Percentiles rank a stretch among this genome's conserved stretches.
Conservation (phyloP, 2,797 vertebrate genomes). For the Pseudochaenichthys georgianus region DNA sequence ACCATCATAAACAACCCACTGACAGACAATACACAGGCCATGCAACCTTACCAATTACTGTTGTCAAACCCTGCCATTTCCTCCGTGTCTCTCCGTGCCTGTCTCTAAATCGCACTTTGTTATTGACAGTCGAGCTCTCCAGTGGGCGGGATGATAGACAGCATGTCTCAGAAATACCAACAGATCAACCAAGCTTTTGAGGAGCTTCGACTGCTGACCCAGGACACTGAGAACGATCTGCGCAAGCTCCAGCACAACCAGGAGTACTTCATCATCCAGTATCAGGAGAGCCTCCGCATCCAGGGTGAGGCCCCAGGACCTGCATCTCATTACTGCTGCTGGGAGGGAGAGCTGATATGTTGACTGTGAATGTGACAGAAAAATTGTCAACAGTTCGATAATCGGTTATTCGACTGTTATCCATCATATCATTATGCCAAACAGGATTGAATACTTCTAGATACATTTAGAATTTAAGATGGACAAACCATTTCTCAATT, state of each 20-base stretch:
- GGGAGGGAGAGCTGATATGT: not conserved
- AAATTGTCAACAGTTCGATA: not conserved
- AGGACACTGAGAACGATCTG: conserved; percentile 95
- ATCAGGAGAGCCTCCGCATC: conserved; percentile 96
- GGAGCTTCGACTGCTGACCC: conserved; percentile 89
- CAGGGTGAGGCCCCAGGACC: conserved; percentile 88
- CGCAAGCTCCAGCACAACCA: conserved; percentile 98
- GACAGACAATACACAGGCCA: conserved; percentile 23
- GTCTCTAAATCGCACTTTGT: conserved; percentile 35
- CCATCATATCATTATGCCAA: not conserved
- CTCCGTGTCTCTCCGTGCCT: not conserved
- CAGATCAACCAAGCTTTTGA: conserved; percentile 95
- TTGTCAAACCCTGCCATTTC: conserved; percentile 12
- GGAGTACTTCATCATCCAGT: conserved; percentile 99
- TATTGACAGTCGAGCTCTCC: conserved; percentile 89
- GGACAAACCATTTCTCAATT: not conserved
- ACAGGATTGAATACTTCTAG: not conserved
- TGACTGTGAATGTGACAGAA: not conserved
- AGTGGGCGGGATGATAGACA: conserved; percentile 88
- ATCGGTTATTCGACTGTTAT: not conserved
- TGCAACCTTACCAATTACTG: not conserved
- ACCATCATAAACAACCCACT: conserved; percentile 43
- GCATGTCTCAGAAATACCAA: conserved; percentile 96
- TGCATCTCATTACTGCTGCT: not conserved
- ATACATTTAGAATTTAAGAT: not conserved